A percentile compares a stretch with the other conserved stretches of the same genome.
Evolutionary conservation across 1,140 invertebrate species (phyloP).

Genomic region (Diploscapter pachys): DNA sequence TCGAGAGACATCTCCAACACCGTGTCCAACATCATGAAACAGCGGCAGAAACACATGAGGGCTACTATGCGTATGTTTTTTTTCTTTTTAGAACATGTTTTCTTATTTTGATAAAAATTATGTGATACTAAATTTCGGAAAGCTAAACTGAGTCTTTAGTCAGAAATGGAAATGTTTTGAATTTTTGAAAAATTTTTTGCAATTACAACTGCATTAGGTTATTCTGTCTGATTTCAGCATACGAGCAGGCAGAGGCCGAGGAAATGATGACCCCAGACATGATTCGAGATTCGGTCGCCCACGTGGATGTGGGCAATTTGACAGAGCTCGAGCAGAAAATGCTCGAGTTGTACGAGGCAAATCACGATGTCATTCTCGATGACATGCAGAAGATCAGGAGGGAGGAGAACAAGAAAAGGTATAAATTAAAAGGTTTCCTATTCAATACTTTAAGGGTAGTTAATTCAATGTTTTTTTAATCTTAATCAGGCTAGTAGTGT

Average conservation of each 20-base stretch:
- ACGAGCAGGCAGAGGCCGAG: background rate
- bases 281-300: background rate
- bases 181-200: too few species aligned
- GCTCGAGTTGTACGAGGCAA: background rate
- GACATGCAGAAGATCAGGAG: constrained; percentile 10
- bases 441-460: background rate
- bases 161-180: too few species aligned
- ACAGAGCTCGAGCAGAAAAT: constrained; percentile 5
- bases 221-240: too few species aligned
- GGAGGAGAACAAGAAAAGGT: constrained; percentile 11
- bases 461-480: background rate
- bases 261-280: constrained; percentile 1
- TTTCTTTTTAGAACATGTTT: too few species aligned
- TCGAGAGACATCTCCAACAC: constrained; percentile 6
- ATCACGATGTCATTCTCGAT: background rate
- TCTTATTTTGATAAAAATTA: too few species aligned
- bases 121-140: too few species aligned
- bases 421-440: background rate
- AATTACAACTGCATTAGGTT: too few species aligned
- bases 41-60: constrained; percentile 1
- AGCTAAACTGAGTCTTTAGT: too few species aligned
- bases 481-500: background rate
- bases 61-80: too few species aligned
- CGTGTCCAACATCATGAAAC: constrained; percentile 3
- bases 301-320: background rate